Conservation (phyloP, 1,140 invertebrate genomes). For the Lepidurus packardi region DNA sequence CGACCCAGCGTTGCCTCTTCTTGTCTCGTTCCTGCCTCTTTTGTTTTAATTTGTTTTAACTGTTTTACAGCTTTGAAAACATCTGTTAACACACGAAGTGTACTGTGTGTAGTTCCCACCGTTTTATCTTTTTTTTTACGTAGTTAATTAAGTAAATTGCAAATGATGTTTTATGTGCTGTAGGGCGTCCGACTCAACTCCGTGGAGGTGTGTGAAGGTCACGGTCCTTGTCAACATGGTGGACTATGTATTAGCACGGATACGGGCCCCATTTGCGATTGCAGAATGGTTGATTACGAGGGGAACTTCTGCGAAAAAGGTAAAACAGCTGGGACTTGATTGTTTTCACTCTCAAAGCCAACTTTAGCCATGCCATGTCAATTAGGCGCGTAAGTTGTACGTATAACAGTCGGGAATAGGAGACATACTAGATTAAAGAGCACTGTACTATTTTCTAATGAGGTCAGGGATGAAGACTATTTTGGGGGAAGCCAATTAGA, state of each 20-base stretch:
- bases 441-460: too few relatives aligned
- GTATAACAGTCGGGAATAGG: too few relatives aligned
- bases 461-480: too few relatives aligned
- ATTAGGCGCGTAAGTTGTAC: too few relatives aligned
- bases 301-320: constrained; percentile 90
- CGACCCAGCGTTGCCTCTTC: background rate
- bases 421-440: too few relatives aligned
- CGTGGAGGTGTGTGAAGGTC: constrained; percentile 72
- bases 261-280: constrained; percentile 87
- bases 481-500: background rate
- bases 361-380: too few relatives aligned
- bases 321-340: constrained; percentile 46
- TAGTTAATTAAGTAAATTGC: background rate
- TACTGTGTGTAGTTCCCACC: too few relatives aligned
- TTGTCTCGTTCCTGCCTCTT: background rate
- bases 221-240: constrained; percentile 85
- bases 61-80: too few relatives aligned
- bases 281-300: constrained; percentile 80
- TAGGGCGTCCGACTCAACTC: constrained; percentile 56
- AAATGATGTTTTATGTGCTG: constrained; percentile 41
- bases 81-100: too few relatives aligned
- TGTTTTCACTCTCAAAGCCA: too few relatives aligned
- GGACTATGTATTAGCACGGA: constrained; percentile 92
- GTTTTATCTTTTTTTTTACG: too few relatives aligned
- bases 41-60: background rate